Conservation (phyloP, 2,113 vertebrate genomes). For the Pangasianodon hypophthalmus region DNA sequence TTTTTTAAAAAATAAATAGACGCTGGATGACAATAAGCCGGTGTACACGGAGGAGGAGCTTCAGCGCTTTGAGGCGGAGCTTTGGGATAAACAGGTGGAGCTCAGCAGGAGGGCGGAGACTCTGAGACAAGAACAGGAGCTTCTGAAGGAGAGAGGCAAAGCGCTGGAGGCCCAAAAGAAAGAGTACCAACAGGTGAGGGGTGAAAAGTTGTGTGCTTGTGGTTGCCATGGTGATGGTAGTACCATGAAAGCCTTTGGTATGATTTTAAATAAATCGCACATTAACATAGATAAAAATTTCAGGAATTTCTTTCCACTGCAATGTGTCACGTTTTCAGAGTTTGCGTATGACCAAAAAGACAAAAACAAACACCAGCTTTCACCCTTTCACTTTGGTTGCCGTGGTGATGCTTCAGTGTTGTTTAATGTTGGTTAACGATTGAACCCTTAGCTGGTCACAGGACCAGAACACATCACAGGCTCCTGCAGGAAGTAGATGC, state of each 20-base stretch:
- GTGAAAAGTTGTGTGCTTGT: background rate
- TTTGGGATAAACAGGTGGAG: slow-evolving; percentile 80
- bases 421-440: background rate
- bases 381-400: background rate
- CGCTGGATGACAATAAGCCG: slow-evolving; percentile 80
- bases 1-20: slow-evolving; percentile 75
- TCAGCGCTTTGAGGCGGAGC: slow-evolving; percentile 80
- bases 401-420: background rate
- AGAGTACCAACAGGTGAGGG: slow-evolving; percentile 86
- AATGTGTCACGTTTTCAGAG: no score
- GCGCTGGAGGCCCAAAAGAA: slow-evolving; percentile 86
- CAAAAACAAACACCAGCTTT: no score
- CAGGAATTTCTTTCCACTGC: no score
- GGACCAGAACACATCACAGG: background rate
- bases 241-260: background rate
- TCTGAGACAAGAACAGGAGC: slow-evolving; percentile 82
- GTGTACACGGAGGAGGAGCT: slow-evolving; percentile 86
- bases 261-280: no score
- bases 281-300: no score
- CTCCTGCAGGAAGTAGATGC: background rate
- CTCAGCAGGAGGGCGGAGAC: slow-evolving; percentile 78
- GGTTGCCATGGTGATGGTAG: background rate
- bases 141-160: slow-evolving; percentile 81
- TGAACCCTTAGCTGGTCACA: background rate
- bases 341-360: no score